phyloP scores from a whole-genome alignment of 2,797 vertebrate species.

The Microctenopoma stevenorrisi region DNA sequence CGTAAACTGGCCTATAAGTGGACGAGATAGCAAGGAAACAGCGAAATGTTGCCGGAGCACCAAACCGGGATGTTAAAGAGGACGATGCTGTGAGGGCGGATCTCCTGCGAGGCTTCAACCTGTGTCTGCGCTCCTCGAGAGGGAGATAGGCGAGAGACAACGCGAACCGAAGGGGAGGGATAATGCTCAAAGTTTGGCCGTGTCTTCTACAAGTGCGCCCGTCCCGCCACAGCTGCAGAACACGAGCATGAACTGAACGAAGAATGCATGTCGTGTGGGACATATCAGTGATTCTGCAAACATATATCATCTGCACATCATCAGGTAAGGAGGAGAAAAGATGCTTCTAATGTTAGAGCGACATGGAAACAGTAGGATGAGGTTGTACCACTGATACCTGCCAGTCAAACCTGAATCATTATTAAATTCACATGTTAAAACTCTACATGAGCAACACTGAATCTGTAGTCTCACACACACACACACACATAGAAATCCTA shows the following conservation, averaged over 20 bases:
- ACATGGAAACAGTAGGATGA: too few relatives aligned
- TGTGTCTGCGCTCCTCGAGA: conserved; percentile 29
- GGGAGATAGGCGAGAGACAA: neutral
- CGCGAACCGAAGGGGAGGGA: neutral
- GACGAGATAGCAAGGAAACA: neutral
- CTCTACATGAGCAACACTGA: too few relatives aligned
- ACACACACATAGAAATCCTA: neutral
- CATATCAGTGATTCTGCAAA: conserved; percentile 74
- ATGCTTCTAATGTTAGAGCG: neutral
- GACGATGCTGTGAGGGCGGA: conserved; percentile 36
- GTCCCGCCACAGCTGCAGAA: conserved; percentile 47
- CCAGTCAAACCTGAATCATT: neutral
- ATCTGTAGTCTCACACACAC: neutral
- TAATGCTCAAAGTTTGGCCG: conserved; percentile 67
- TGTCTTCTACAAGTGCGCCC: conserved; percentile 42
- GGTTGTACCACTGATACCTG: neutral
- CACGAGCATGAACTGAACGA: conserved; percentile 73
- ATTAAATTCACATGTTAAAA: too few relatives aligned
- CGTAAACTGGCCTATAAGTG: neutral
- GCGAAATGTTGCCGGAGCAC: conserved; percentile 21
- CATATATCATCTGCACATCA: conserved; percentile 71
- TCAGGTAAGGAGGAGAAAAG: conserved; percentile 72
- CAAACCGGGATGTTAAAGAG: conserved; percentile 3
- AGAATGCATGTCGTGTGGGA: conserved; percentile 81
- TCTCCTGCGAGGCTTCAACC: conserved; percentile 34